These are phyloP conservation scores for Chymomyza caudatula DNA, from an alignment of 2,888 invertebrate genomes.

Conservation along the genomic window DNA sequence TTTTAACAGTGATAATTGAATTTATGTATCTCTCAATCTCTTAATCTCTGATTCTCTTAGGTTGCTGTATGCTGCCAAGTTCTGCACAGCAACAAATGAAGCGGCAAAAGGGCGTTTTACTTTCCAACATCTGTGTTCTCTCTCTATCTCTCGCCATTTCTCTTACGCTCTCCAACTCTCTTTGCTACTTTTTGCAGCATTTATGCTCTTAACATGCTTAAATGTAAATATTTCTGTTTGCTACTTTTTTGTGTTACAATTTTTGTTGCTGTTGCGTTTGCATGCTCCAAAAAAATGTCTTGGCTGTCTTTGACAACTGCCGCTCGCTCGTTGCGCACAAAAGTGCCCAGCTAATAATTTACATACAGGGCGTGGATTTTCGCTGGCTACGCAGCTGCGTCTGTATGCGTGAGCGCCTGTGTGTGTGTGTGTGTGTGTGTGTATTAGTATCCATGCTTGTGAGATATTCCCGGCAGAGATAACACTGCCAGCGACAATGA, in stretches of 20 bases:
- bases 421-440: constrained; percentile 7
- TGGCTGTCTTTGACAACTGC: constrained; percentile 47
- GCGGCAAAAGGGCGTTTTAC: constrained; percentile 68
- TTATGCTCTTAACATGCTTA: neutral
- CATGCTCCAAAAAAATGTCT: constrained; percentile 33
- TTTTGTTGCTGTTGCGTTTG: constrained; percentile 10
- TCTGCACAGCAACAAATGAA: constrained; percentile 15
- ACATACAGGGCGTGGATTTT: constrained; percentile 75
- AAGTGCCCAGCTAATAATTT: constrained; percentile 73
- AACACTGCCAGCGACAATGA: constrained; percentile 54
- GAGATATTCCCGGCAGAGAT: constrained; percentile 41
- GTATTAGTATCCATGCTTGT: constrained; percentile 1
- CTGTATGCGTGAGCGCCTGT: constrained; percentile 4
- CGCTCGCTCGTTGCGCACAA: constrained; percentile 45
- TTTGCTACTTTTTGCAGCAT: constrained; percentile 27
- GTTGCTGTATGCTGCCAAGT: no score
- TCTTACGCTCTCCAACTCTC: constrained; percentile 12
- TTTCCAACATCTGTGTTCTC: constrained; percentile 24
- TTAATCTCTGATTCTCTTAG: neutral
- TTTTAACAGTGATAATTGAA: no score
- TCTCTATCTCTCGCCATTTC: constrained; percentile 15
- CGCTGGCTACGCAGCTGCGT: constrained; percentile 42
- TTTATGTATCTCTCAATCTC: neutral
- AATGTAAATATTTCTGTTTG: constrained; percentile 1
- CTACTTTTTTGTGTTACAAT: constrained; percentile 1